These are phyloP conservation scores for Eurois occulta DNA, from an alignment of 2,888 invertebrate genomes.

Conservation along the genomic window DNA sequence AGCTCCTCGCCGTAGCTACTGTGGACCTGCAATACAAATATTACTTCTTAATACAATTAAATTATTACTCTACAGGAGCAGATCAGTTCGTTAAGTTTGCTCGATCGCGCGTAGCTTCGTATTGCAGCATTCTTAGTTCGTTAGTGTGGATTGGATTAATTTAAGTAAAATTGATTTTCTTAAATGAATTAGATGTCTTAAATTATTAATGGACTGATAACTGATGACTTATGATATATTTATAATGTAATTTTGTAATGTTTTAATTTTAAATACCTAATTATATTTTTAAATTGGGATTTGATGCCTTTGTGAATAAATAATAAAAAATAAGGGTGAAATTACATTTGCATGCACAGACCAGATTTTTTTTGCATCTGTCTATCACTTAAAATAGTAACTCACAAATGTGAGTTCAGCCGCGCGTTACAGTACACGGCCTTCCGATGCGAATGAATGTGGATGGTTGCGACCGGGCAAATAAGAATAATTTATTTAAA, in stretches of 20 bases:
- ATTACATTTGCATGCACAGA: background rate
- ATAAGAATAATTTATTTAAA: no score
- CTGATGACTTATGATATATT: no score
- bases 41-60: background rate
- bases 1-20: constrained; percentile 98
- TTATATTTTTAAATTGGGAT: no score
- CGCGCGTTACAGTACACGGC: background rate
- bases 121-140: no score
- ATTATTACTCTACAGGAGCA: background rate
- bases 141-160: no score
- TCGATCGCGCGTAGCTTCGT: no score
- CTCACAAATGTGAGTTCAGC: background rate
- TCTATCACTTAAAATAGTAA: background rate
- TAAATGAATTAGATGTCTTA: no score
- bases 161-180: no score
- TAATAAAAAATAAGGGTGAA: background rate
- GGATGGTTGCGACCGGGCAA: background rate
- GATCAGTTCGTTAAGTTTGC: background rate
- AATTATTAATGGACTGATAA: no score
- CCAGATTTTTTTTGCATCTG: background rate
- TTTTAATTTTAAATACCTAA: no score
- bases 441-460: background rate
- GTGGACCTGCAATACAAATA: constrained; percentile 92
- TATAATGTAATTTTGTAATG: no score
- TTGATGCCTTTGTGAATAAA: no score